These are phyloP conservation scores for Albula glossodonta DNA, from an alignment of 2,113 vertebrate genomes.

Conservation along the genomic window DNA sequence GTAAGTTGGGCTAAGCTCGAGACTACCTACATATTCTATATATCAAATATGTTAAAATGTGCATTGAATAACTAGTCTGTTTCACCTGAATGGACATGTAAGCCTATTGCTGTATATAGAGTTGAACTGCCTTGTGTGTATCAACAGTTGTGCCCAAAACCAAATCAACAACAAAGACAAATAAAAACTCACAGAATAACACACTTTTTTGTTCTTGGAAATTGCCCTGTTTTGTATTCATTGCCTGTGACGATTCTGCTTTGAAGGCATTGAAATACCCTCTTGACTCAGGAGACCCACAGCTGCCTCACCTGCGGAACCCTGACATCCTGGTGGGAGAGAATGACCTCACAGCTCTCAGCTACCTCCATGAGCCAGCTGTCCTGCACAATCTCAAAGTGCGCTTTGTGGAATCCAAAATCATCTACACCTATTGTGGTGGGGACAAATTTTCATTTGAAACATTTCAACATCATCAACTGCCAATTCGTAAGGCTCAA, in stretches of 20 bases:
- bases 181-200: neutral
- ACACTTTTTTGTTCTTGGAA: neutral
- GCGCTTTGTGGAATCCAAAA: constrained; percentile 91
- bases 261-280: constrained; percentile 75
- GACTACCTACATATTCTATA: neutral
- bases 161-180: neutral
- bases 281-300: constrained; percentile 65
- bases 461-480: neutral
- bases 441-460: constrained; percentile 38
- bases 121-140: no score
- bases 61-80: neutral
- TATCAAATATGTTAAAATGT: neutral
- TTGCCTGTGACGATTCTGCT: constrained; percentile 10
- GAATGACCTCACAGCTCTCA: constrained; percentile 97
- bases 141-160: neutral
- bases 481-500: neutral
- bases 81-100: neutral
- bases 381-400: constrained; percentile 94
- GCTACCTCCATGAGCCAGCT: constrained; percentile 93
- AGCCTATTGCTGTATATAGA: no score
- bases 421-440: constrained; percentile 99
- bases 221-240: no score
- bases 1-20: constrained; percentile 67
- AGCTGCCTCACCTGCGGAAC: constrained; percentile 87
- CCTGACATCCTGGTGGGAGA: constrained; percentile 97